phyloP scores from a whole-genome alignment of 2,888 invertebrate genomes.

The Pristionchus japonicus region DNA sequence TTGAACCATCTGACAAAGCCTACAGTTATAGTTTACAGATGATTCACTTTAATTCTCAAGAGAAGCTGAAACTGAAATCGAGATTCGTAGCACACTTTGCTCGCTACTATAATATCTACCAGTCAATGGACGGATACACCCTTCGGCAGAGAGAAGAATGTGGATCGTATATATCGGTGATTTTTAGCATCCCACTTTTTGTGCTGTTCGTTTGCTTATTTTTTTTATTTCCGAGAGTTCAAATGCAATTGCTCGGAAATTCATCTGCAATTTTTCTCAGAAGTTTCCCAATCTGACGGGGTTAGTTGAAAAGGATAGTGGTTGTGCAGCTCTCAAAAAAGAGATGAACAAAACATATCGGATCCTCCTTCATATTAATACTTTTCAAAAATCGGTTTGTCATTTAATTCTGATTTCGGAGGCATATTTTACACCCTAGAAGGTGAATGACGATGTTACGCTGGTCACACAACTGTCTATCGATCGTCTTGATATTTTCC shows the following conservation, averaged over 20 bases:
- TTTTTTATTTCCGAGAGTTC: background rate
- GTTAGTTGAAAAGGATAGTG: background rate
- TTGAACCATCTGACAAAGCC: too few relatives aligned
- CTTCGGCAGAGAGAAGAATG: background rate
- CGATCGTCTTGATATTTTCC: conserved; percentile 88
- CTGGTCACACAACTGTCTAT: conserved; percentile 87
- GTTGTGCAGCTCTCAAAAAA: background rate
- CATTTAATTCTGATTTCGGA: background rate
- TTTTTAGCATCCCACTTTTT: background rate
- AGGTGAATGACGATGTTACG: conserved; percentile 72
- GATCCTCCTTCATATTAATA: background rate
- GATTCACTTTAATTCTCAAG: conserved; percentile 93
- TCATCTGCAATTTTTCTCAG: background rate
- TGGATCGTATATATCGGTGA: background rate
- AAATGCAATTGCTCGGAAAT: background rate
- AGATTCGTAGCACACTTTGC: conserved; percentile 86
- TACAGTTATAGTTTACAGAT: too few relatives aligned
- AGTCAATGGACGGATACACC: background rate
- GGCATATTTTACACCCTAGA: too few relatives aligned
- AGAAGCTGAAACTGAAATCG: conserved; percentile 85
- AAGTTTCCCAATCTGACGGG: background rate
- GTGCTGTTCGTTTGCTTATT: background rate
- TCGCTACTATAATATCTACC: conserved; percentile 80
- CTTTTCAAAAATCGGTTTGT: background rate
- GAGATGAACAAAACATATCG: background rate